Conservation (phyloP, 2,888 invertebrate genomes). For the Biston stratarius region DNA sequence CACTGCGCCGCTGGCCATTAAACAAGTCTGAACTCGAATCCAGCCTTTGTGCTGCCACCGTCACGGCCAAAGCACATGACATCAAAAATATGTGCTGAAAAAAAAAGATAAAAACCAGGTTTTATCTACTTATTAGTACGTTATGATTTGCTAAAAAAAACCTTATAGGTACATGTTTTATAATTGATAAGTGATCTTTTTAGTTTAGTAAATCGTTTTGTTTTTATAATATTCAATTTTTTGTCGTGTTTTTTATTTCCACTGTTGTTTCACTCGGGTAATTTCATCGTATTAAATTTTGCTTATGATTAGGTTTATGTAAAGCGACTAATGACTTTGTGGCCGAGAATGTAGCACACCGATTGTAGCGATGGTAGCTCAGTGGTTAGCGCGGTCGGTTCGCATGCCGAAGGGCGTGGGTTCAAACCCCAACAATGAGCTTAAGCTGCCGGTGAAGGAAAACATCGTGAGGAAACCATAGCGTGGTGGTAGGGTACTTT, state of each 20-base stretch:
- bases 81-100: conserved; percentile 68
- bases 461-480: too few relatives aligned
- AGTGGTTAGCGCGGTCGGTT: too few relatives aligned
- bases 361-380: too few relatives aligned
- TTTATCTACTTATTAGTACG: not conserved
- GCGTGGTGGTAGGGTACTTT: too few relatives aligned
- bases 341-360: too few relatives aligned
- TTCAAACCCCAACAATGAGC: too few relatives aligned
- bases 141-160: not conserved
- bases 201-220: not conserved
- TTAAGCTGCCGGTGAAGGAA: too few relatives aligned
- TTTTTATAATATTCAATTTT: not conserved
- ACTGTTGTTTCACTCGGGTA: too few relatives aligned
- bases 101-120: conserved; percentile 34
- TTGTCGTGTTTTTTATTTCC: not conserved
- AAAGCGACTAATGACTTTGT: too few relatives aligned
- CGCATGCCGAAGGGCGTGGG: too few relatives aligned
- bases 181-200: conserved; percentile 23
- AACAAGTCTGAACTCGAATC: conserved; percentile 60
- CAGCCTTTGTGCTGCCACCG: conserved; percentile 61
- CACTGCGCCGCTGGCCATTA: conserved; percentile 59
- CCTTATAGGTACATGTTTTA: conserved; percentile 2
- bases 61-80: conserved; percentile 65
- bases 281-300: too few relatives aligned
- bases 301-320: too few relatives aligned